Base-by-base conservation (phyloP, 2,113 vertebrate genomes). In the Tragelaphus strepsiceros region DNA sequence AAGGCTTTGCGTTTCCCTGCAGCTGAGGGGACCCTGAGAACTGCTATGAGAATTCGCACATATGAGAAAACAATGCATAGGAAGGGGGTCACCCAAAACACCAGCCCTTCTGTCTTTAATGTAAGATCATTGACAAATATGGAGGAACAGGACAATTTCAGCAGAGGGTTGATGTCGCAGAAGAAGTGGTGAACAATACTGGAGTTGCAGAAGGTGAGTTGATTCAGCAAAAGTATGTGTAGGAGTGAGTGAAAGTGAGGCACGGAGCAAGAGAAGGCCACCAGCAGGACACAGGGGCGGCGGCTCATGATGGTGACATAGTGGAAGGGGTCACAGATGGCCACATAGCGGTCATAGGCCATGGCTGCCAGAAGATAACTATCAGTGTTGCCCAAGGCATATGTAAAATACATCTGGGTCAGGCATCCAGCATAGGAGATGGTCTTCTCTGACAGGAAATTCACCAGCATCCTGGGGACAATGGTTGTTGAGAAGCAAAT, bases 71-170 rank as follows among this genome's bases (percentile, higher is more conserved):
- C 11, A 16, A 98, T 97, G 56, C 91, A 91, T 5, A 97, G 21
- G 26, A 98, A 96, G 3, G 97, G 98, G 3, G 88, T 97, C 22
- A 96, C 88, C 85, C 95, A 81, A 64, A 97, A 92, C 32, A 97
- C 10, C 19, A 84, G 15, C 5, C 84, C 96, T 61, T 97, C 97
- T 26, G 85, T 92, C 35, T 94, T 62, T n/a, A 97, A 35, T 71
- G 88, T 28, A 26, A 97, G 35, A 26, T 97, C 92, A 53, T 96
- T 98, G 56, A 97, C 51, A 85, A 51, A 82, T 13, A 90, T 97
- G 9, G 95, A 77, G 19, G 97, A 97, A 30, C 97, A 98, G 43
- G 98, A 97, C 56, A 97, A 59, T 26, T 97, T 98, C 9, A 98
- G 54, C 51, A 98, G 26, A 77, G 97, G 97, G 24, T 62, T 97